These are phyloP conservation scores for Creontiades dilutus DNA, from an alignment of 2,888 invertebrate genomes.

Conservation along the genomic window DNA sequence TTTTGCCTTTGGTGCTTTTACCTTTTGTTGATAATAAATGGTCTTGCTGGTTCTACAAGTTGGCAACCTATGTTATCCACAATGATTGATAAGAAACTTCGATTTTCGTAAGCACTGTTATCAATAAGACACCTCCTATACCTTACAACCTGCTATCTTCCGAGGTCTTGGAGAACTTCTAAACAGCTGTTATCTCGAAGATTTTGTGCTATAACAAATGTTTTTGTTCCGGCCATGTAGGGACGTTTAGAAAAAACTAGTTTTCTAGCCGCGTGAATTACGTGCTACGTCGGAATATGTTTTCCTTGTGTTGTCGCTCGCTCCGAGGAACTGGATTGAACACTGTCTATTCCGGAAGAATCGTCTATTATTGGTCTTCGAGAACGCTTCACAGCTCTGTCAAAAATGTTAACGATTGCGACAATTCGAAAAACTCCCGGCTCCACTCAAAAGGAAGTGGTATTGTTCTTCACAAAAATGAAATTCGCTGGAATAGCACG, in stretches of 20 bases:
- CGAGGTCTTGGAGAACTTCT: neutral
- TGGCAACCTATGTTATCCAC: too few relatives aligned
- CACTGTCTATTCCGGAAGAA: conserved; percentile 19
- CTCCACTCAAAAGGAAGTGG: neutral
- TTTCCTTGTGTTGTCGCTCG: conserved; percentile 49
- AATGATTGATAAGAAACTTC: neutral
- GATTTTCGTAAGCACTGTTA: neutral
- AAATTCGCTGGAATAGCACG: conserved; percentile 7
- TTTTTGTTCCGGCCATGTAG: conserved; percentile 4
- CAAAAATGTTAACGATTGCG: neutral
- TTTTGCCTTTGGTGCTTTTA: too few relatives aligned
- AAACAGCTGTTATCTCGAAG: conserved; percentile 22
- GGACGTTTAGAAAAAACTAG: neutral
- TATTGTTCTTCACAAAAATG: neutral
- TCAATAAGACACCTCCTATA: neutral
- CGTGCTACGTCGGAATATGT: conserved; percentile 20
- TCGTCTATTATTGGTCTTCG: neutral
- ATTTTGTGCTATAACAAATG: neutral
- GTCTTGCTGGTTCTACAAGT: too few relatives aligned
- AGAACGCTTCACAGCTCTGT: conserved; percentile 3
- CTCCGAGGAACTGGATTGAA: conserved; percentile 17
- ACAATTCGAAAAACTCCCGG: conserved; percentile 7
- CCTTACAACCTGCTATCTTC: neutral
- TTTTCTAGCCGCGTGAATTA: neutral
- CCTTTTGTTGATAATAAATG: too few relatives aligned